Evolutionary conservation across 2,888 invertebrate genomes (phyloP), one percentile per base, ranked within the genome.

Genomic region (Dryomyza anilis): DNA sequence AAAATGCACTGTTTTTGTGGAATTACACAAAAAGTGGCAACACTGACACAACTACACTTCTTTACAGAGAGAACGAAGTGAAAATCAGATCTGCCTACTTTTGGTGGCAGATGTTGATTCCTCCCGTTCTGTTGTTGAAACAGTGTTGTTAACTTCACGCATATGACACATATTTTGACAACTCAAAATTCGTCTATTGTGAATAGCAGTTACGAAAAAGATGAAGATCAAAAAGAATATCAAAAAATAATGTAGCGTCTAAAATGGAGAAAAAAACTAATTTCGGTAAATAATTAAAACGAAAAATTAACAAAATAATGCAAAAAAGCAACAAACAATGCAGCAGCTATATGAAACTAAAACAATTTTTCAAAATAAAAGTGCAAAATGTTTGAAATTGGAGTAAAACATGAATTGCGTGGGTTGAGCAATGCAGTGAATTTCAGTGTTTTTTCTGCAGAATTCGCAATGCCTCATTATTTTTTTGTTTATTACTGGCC

Each of bases 211-310:
- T 25, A 50, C 50, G 33, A 55, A 27, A 36, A 36, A 55, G 30
- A 29, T n/a, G 19, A 21, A 46, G 45, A 33, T 46, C 57, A 56
- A 29, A 43, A 66, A 59, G 64, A 52, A 62, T 55, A 55, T 23
- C 23, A 45, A 63, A 58, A 43, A 66, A 66, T 64, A 64, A 68
- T 68, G 68, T 68, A 68, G 68, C 48, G 63, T 61, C 48, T 45
- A 55, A 65, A 63, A 68, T 68, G 68, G 68, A 63, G 57, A 68
- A 65, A 48, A 61, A 61, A 27, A 50, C 50, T 50, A 62, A 55
- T 58, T 68, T 64, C 61, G 68, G 68, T 68, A 68, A 64, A 61
- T 58, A 62, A 68, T 19, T 8, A 4, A 12, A 39, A 50, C 50
- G 25, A 33, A 36, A n/a, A n/a, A n/a, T 33, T 39, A 29, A 29